phyloP scores from a whole-genome alignment of 2,113 vertebrate genomes.

The Pelmatolapia mariae region DNA sequence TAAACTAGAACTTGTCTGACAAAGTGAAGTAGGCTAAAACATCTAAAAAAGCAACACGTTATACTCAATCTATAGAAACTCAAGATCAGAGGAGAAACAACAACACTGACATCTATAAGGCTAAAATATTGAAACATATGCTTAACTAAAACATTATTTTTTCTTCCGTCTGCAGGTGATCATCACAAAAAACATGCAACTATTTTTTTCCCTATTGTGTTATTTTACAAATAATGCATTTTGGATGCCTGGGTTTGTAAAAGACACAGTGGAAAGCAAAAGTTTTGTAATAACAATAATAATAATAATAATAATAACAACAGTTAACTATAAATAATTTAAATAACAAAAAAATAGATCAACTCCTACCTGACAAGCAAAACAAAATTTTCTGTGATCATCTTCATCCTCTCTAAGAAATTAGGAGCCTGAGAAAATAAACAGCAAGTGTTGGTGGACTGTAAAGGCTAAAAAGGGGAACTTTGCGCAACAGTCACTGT shows the following conservation, averaged over 20 bases:
- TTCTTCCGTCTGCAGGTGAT: rapidly evolving
- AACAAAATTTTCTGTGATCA: neutral
- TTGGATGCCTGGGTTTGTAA: neutral
- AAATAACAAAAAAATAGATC: neutral
- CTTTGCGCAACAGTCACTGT: constrained; percentile 38
- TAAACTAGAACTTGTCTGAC: neutral
- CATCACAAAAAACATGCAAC: neutral
- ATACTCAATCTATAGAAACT: neutral
- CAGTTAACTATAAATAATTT: neutral
- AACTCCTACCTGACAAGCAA: constrained; percentile 43
- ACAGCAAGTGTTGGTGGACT: neutral
- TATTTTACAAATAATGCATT: neutral
- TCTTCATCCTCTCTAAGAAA: constrained; percentile 19
- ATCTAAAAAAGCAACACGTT: neutral
- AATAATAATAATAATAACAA: rapidly evolving
- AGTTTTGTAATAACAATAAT: neutral
- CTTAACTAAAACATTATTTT: neutral
- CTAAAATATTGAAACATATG: neutral
- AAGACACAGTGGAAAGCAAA: neutral
- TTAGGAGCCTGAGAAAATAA: neutral
- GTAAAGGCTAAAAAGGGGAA: constrained; percentile 34
- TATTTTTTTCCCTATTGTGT: neutral
- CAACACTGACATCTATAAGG: neutral
- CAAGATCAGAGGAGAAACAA: neutral
- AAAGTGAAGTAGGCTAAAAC: neutral